Evolutionary conservation across 2,888 invertebrate genomes (phyloP), one percentile per base, ranked within the genome.

Genomic region (Leucoptera coffeella): DNA sequence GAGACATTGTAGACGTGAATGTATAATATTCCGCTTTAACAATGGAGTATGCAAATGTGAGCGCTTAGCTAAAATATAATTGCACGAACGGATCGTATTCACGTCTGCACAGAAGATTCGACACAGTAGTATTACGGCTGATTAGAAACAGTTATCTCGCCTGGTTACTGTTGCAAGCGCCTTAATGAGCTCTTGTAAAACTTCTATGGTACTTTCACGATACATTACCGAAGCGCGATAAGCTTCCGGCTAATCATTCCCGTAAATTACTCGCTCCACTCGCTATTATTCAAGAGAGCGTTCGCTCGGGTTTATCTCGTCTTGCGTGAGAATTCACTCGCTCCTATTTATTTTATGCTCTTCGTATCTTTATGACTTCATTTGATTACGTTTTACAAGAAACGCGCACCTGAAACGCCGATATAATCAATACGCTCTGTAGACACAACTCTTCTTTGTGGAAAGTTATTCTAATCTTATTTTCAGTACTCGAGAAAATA

Each of bases 121-220:
- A 37, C 39, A 44, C 40, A 43, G 45, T 46, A 49, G 54, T 56
- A 59, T 62, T 59, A 58, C 48, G 49, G 50, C 54, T 57, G 61
- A 62, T 60, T 62, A 60, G 60, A 57, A 64, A 56, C 59, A 54
- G 62, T 64, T 61, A 67, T 65, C 60, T 60, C 47, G 46, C 47
- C 50, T 51, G 57, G 60, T 60, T 61, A 60, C 64, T 59, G 54
- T 60, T 52, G 58, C 56, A 47, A 42, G 54, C 46, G 43, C 49
- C 50, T 52, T 60, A 56, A 61, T 54, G 57, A 60, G 53, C 49
- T 53, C 58, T 54, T 60, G 60, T 58, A 58, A 59, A 62, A 62
- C 54, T 56, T 57, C 53, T 47, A 49, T 47, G 45, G 45, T 47
- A 52, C 53, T 58, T 55, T 48, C 45, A 49, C 51, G 47, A 57